phyloP scores from a whole-genome alignment of 92 coral and sea anemone species.

The Heteractis magnifica region DNA sequence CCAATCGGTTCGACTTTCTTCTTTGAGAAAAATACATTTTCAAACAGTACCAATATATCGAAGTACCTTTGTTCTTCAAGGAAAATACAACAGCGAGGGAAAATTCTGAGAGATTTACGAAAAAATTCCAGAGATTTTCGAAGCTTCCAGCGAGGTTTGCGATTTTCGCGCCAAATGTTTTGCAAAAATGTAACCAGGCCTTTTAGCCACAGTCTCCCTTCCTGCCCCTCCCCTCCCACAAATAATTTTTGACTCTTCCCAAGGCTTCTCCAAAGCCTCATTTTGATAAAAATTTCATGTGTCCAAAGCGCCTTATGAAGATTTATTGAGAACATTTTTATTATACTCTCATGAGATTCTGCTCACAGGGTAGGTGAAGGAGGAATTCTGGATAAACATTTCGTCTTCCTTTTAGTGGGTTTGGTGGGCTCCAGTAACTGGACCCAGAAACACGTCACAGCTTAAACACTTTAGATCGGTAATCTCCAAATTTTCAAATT shows the following conservation, averaged over 20 bases:
- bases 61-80: neutral
- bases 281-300: neutral
- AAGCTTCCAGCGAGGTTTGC: neutral
- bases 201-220: neutral
- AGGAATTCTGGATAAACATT: too few relatives aligned
- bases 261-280: neutral
- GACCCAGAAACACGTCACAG: too few relatives aligned
- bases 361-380: too few relatives aligned
- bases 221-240: neutral
- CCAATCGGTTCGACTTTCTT: slow-evolving; percentile 14
- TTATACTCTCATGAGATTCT: too few relatives aligned
- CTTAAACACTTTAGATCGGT: too few relatives aligned
- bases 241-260: neutral
- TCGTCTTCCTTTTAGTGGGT: too few relatives aligned
- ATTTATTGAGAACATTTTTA: too few relatives aligned
- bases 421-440: too few relatives aligned
- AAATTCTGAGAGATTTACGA: neutral
- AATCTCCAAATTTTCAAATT: too few relatives aligned
- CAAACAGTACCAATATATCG: neutral
- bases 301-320: too few relatives aligned
- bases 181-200: neutral
- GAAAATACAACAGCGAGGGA: neutral
- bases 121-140: neutral
- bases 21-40: slow-evolving; percentile 45
- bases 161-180: neutral